Percentiles rank a stretch among this genome's conserved stretches.
Evolutionary conservation across 2,113 vertebrate species (phyloP).

Genomic region (Hyla sarda): DNA sequence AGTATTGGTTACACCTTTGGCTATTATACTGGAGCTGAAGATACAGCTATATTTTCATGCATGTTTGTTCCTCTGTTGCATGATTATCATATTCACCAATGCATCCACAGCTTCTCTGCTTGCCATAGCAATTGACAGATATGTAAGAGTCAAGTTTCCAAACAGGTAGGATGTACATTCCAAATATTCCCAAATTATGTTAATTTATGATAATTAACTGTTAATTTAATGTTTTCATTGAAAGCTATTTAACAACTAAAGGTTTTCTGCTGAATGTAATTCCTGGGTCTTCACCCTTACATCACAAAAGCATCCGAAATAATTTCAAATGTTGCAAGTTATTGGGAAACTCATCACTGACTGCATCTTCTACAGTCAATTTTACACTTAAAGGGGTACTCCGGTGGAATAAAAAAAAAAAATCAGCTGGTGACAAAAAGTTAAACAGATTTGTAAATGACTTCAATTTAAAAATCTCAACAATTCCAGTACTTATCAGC

Average conservation of each 20-base stretch:
- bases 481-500: no score
- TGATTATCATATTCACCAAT: constrained; percentile 74
- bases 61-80: constrained; percentile 83
- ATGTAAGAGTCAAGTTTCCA: constrained; percentile 78
- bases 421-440: no score
- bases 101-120: constrained; percentile 82
- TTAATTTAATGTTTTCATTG: background rate
- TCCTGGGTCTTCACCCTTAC: background rate
- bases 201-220: background rate
- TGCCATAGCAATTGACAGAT: constrained; percentile 86
- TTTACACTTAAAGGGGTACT: no score
- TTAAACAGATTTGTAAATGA: no score
- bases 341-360: background rate
- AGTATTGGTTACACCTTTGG: constrained; percentile 77
- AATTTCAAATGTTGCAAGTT: no score
- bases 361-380: background rate
- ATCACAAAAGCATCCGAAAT: background rate
- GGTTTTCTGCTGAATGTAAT: background rate
- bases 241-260: background rate
- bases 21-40: constrained; percentile 73
- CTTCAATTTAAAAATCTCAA: no score
- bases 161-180: constrained; percentile 69
- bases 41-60: constrained; percentile 65
- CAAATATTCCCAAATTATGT: no score
- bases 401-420: no score